Conservation (phyloP, 2,888 invertebrate genomes). For the Anarsia innoxiella region DNA sequence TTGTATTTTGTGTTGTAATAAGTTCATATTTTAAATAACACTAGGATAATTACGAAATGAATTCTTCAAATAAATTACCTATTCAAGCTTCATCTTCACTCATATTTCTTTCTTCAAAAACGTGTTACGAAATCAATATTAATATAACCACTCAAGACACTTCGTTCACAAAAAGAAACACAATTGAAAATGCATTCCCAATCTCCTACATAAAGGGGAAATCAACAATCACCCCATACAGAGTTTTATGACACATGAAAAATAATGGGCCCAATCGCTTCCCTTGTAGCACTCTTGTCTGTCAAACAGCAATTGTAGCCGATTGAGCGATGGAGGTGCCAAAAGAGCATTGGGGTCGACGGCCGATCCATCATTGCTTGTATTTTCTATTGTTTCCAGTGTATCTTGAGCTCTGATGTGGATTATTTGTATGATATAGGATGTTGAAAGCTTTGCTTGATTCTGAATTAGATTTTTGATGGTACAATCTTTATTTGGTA, state of each 20-base stretch:
- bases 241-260: conserved; percentile 32
- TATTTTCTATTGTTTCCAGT: conserved; percentile 42
- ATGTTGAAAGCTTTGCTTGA: neutral
- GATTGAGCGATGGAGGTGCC: conserved; percentile 67
- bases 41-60: too few species aligned
- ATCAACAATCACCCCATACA: conserved; percentile 7
- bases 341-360: conserved; percentile 59
- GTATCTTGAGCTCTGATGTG: conserved; percentile 21
- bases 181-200: conserved; percentile 3
- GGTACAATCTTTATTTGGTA: too few species aligned
- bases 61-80: too few species aligned
- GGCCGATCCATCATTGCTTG: conserved; percentile 63
- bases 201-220: neutral
- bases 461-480: too few species aligned
- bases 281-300: conserved; percentile 40
- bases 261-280: conserved; percentile 61
- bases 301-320: conserved; percentile 61
- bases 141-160: too few species aligned
- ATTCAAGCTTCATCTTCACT: too few species aligned
- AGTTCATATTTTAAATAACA: too few species aligned
- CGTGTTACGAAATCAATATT: neutral
- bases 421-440: neutral
- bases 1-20: too few species aligned
- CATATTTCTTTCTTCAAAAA: neutral
- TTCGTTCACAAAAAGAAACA: too few species aligned